These are phyloP conservation scores for Acipenser ruthenus DNA, from an alignment of 2,797 vertebrate species.

Conservation along the genomic window DNA sequence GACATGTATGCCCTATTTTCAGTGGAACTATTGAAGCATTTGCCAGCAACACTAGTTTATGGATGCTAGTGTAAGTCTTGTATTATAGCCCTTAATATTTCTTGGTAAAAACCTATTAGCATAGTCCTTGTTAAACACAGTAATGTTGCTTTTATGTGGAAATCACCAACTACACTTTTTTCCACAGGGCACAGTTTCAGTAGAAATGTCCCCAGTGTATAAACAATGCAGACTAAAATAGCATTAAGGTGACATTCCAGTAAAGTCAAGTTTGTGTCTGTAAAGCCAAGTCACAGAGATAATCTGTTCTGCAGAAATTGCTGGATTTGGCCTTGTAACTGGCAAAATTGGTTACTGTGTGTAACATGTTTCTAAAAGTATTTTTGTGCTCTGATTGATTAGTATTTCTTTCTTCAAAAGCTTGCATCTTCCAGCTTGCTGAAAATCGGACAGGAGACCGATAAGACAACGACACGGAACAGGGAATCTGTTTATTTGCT, in stretches of 20 bases:
- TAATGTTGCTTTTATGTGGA: not conserved
- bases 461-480: conserved; percentile 95
- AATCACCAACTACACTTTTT: not conserved
- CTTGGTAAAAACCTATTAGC: conserved; percentile 5
- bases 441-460: conserved; percentile 96
- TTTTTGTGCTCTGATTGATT: too few relatives aligned
- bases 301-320: too few relatives aligned
- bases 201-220: not conserved
- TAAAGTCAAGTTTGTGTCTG: too few relatives aligned
- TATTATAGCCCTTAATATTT: not conserved
- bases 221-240: too few relatives aligned
- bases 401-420: conserved; percentile 38
- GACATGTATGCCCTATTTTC: conserved; percentile 13
- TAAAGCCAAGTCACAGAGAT: too few relatives aligned
- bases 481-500: conserved; percentile 95
- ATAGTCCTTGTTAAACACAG: conserved; percentile 10
- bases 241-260: too few relatives aligned
- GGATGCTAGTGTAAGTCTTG: conserved; percentile 1
- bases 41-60: conserved; percentile 14
- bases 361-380: too few relatives aligned
- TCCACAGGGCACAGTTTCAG: not conserved
- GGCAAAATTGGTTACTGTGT: too few relatives aligned
- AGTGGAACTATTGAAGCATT: conserved; percentile 7
- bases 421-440: conserved; percentile 92
- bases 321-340: too few relatives aligned